Evolutionary conservation across 2,797 vertebrate genomes (phyloP), one percentile per base, ranked within the genome.

Genomic region (Coregonus sp.): DNA sequence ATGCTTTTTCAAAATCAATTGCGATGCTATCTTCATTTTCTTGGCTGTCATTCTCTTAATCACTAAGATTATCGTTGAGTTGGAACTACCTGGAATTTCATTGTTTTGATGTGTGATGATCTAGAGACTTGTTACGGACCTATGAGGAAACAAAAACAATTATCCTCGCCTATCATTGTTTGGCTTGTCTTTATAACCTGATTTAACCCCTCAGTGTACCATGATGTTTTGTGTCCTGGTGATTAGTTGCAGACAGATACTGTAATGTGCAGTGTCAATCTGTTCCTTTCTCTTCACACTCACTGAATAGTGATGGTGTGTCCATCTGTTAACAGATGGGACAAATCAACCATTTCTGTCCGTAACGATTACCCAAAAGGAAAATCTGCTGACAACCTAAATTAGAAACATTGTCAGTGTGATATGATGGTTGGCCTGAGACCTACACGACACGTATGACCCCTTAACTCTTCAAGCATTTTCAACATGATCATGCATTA

Each of bases 391-490:
- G 0, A 35, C 33, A 18, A 37, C 18, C n/a, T 18, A 40, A n/a
- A n/a, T 70, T n/a, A 37, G 9, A 18, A 47, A 35, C 18, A 47
- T 37, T 37, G 47, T 83, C 74, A 76, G 81, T 85, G 81, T 87
- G 84, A 83, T 84, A 63, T 59, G 18, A 59, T 47, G 9, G 40
- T 63, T 63, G 20, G 11, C 25, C 6, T 63, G 59, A 25, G 59
- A 20, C 59, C 40, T 12, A 47, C 40, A 9, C 40, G 9, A 47
- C 40, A 47, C 2, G 9, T 47, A 47, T 47, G 40, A 47, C 40
- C 9, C 16, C 20, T 63, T 25, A 20, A 25, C n/a, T 61, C 59
- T 9, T 4, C 20, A 63, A 63, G 20, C 59, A 63, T 20, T 63
- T 63, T 63, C 20, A 11, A 61, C 5, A 61, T 25, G 52, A 18